These are phyloP conservation scores for Caenorhabditis latens DNA, from an alignment of 1,140 invertebrate genomes.

Conservation along the genomic window DNA sequence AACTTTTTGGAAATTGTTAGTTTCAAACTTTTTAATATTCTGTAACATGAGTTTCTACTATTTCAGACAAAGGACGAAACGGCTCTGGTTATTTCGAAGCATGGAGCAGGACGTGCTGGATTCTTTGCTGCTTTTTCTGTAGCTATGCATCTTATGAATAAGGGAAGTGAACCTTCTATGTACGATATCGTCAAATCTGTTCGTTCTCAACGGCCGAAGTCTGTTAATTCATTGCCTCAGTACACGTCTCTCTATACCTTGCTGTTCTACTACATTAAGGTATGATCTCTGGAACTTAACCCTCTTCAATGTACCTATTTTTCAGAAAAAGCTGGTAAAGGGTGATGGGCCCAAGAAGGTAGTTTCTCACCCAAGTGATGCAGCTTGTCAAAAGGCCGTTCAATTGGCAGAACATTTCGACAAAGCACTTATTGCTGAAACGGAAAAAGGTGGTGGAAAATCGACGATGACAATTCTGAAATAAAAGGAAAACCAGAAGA, in stretches of 20 bases:
- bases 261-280: conserved; percentile 10
- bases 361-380: too few relatives aligned
- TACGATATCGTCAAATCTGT: background rate
- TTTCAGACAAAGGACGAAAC: background rate
- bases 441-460: too few relatives aligned
- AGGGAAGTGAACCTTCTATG: background rate
- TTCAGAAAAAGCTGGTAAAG: too few relatives aligned
- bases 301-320: background rate
- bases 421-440: too few relatives aligned
- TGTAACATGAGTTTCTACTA: too few relatives aligned
- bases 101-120: conserved; percentile 22
- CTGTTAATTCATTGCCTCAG: background rate
- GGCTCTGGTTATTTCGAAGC: background rate
- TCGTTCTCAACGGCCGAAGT: background rate
- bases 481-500: too few relatives aligned
- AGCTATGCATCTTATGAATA: background rate
- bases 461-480: too few relatives aligned
- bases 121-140: background rate
- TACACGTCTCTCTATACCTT: background rate
- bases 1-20: background rate
- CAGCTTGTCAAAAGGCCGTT: too few relatives aligned
- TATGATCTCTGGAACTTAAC: background rate
- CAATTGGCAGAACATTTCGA: too few relatives aligned
- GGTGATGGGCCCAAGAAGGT: too few relatives aligned
- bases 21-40: too few relatives aligned